Evolutionary conservation across 2,888 invertebrate species (phyloP).

Genomic region (Phragmatobia fuliginosa): DNA sequence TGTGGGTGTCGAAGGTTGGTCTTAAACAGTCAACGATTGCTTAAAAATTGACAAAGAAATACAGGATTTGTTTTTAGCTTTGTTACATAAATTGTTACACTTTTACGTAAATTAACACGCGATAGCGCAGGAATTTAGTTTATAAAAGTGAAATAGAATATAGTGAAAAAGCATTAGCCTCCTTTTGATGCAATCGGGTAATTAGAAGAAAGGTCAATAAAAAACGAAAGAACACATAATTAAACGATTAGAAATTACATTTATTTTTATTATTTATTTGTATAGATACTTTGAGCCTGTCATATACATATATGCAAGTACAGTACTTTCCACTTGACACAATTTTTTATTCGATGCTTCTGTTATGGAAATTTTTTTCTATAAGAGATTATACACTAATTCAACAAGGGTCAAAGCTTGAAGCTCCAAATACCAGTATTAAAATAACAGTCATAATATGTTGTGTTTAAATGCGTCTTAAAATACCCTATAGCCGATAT

Average conservation of each 20-base stretch:
- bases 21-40: constrained; percentile 28
- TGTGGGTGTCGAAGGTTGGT: constrained; percentile 61
- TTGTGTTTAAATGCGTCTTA: background rate
- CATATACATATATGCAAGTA: too few species aligned
- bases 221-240: background rate
- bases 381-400: background rate
- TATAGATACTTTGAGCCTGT: too few species aligned
- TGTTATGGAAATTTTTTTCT: too few species aligned
- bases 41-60: background rate
- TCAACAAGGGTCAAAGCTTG: background rate
- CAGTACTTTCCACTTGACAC: too few species aligned
- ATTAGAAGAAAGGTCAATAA: background rate
- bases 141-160: too few species aligned
- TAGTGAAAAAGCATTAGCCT: too few species aligned
- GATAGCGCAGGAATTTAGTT: too few species aligned
- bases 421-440: background rate
- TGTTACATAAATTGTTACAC: background rate
- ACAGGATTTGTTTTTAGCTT: background rate
- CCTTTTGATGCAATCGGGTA: too few species aligned
- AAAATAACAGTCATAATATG: background rate
- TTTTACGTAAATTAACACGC: background rate
- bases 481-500: background rate
- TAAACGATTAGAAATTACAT: background rate
- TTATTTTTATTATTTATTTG: too few species aligned
- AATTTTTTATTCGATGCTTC: too few species aligned